These are phyloP conservation scores for Drosophila ironensis DNA, from an alignment of 1,140 invertebrate species.

Conservation along the genomic window DNA sequence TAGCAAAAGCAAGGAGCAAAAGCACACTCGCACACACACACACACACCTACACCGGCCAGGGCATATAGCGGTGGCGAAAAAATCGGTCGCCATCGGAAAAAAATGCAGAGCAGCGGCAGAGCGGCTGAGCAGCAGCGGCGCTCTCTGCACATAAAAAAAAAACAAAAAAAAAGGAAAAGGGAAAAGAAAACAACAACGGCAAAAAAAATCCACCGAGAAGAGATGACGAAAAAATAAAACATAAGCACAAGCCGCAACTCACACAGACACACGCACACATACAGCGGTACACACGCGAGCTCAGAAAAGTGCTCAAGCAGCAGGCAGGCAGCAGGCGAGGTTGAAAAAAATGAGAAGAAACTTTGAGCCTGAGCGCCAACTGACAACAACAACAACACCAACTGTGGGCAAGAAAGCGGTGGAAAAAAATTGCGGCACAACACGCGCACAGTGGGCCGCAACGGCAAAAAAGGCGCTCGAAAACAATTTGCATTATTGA, in stretches of 20 bases:
- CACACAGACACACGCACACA: slow-evolving; percentile 47
- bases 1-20: slow-evolving; percentile 79
- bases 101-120: slow-evolving; percentile 70
- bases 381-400: slow-evolving; percentile 49
- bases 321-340: slow-evolving; percentile 62
- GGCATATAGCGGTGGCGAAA: slow-evolving; percentile 61
- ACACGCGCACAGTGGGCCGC: slow-evolving; percentile 66
- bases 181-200: neutral
- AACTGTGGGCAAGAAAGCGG: slow-evolving; percentile 61
- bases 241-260: slow-evolving; percentile 69
- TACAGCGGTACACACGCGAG: too few species aligned
- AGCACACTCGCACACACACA: slow-evolving; percentile 45
- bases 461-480: slow-evolving; percentile 29
- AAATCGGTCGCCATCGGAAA: slow-evolving; percentile 80
- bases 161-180: slow-evolving; percentile 51
- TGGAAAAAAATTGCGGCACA: slow-evolving; percentile 74
- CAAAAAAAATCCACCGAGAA: too few species aligned
- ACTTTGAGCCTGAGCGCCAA: slow-evolving; percentile 70
- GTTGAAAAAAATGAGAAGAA: slow-evolving; percentile 77
- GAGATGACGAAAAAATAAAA: slow-evolving; percentile 66
- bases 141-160: slow-evolving; percentile 77
- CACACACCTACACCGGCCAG: slow-evolving; percentile 19
- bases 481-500: slow-evolving; percentile 81
- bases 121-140: slow-evolving; percentile 22
- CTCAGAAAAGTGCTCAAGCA: slow-evolving; percentile 73